Evolutionary conservation across 2,888 invertebrate species (phyloP).

Genomic region (Hypomecis atomaria): DNA sequence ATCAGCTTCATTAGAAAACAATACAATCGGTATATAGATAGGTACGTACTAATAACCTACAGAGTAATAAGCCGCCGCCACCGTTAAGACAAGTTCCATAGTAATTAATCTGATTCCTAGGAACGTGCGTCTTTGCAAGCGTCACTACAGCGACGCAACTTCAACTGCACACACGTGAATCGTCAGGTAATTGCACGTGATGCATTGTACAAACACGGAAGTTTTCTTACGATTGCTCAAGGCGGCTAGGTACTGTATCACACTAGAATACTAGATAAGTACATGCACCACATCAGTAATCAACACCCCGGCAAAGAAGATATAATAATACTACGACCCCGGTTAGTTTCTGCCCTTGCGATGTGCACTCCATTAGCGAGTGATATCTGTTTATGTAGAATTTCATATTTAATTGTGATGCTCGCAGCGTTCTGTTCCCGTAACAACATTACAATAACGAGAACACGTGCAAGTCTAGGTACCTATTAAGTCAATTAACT

Average conservation of each 20-base stretch:
- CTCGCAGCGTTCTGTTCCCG: neutral
- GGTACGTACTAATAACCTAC: too few relatives aligned
- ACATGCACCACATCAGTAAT: constrained; percentile 38
- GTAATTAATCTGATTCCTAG: constrained; percentile 2
- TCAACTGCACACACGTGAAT: constrained; percentile 41
- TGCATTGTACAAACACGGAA: constrained; percentile 50
- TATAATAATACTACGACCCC: too few relatives aligned
- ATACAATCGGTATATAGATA: neutral
- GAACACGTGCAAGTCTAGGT: constrained; percentile 6
- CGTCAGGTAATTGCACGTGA: constrained; percentile 46
- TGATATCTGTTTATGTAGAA: constrained; percentile 25
- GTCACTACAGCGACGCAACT: constrained; percentile 2
- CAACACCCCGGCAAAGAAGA: too few relatives aligned
- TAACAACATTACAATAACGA: neutral
- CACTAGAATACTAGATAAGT: constrained; percentile 28
- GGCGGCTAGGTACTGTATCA: constrained; percentile 37
- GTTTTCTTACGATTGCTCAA: constrained; percentile 47
- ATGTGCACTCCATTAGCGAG: constrained; percentile 31
- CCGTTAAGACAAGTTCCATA: neutral
- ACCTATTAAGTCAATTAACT: constrained; percentile 20
- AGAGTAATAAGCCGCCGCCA: neutral
- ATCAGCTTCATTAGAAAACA: constrained; percentile 7
- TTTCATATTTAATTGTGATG: constrained; percentile 22
- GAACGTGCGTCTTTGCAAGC: constrained; percentile 3
- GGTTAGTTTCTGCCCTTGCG: constrained; percentile 34